A percentile compares a stretch with the other conserved stretches of the same genome.
These are phyloP conservation scores for Sclerodermus sp. DNA, from an alignment of 2,888 invertebrate species.

Conservation along the genomic window DNA sequence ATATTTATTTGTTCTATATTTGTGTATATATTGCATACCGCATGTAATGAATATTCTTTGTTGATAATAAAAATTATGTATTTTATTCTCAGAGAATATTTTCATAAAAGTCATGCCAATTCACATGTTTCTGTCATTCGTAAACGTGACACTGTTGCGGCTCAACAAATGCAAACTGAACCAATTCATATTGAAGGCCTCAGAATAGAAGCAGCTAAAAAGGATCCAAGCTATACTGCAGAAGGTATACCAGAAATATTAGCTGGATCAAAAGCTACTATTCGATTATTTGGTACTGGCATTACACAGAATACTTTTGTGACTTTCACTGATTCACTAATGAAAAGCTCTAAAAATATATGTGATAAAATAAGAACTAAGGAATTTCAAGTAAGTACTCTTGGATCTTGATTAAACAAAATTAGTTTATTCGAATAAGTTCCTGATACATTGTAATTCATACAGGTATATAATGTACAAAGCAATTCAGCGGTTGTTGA, in stretches of 20 bases:
- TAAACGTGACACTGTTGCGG: slow-evolving; percentile 8
- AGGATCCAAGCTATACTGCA: slow-evolving; percentile 60
- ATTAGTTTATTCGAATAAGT: no score
- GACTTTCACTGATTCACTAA: slow-evolving; percentile 69
- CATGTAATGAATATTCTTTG: slow-evolving; percentile 6
- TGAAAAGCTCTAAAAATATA: slow-evolving; percentile 60
- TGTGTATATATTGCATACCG: no score
- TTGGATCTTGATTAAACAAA: no score
- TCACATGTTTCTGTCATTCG: background rate
- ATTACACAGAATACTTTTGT: slow-evolving; percentile 69
- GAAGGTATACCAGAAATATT: slow-evolving; percentile 71
- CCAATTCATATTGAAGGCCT: slow-evolving; percentile 59
- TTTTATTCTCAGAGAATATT: slow-evolving; percentile 30
- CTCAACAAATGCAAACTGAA: background rate
- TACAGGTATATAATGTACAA: slow-evolving; percentile 39
- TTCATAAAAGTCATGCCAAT: slow-evolving; percentile 30
- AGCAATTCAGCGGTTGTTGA: slow-evolving; percentile 41
- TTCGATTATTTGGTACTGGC: slow-evolving; percentile 76
- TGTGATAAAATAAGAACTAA: slow-evolving; percentile 66
- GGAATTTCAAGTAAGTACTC: slow-evolving; percentile 61
- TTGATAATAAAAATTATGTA: slow-evolving; percentile 9
- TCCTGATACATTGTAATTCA: background rate
- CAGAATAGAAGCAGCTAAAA: slow-evolving; percentile 64
- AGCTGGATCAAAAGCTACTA: slow-evolving; percentile 62
- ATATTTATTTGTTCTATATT: background rate